phyloP scores from a whole-genome alignment of 2,113 vertebrate species.

The Tetraodon nigroviridis region DNA sequence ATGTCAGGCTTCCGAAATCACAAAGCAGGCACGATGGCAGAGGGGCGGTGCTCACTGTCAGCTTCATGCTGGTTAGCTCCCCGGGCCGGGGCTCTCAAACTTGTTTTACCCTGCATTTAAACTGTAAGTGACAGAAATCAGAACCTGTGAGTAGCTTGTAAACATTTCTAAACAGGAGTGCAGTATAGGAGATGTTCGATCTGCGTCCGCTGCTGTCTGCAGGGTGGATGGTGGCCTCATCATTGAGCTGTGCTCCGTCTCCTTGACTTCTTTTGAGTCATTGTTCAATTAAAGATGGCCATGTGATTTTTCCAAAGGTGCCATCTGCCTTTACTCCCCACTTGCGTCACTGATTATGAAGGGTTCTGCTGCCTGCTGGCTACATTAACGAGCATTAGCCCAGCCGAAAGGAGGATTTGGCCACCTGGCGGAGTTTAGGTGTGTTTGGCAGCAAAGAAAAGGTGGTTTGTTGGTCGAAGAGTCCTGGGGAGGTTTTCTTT shows the following conservation, averaged over 20 bases:
- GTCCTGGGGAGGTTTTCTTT: background rate
- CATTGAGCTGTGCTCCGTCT: background rate
- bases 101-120: background rate
- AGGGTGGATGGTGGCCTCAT: slow-evolving; percentile 1
- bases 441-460: slow-evolving; percentile 13
- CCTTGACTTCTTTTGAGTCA: slow-evolving; percentile 7
- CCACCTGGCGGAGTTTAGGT: slow-evolving; percentile 55
- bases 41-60: slow-evolving; percentile 60
- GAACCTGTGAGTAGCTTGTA: background rate
- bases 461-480: background rate
- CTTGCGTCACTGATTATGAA: slow-evolving; percentile 52
- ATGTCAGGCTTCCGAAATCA: slow-evolving; percentile 52
- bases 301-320: slow-evolving; percentile 30
- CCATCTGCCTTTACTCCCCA: slow-evolving; percentile 52
- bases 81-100: background rate
- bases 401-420: slow-evolving; percentile 48
- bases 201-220: slow-evolving; percentile 21
- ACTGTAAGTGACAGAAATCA: background rate
- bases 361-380: slow-evolving; percentile 34
- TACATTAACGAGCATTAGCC: slow-evolving; percentile 55
- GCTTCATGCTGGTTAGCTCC: background rate
- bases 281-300: slow-evolving; percentile 3
- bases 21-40: slow-evolving; percentile 52
- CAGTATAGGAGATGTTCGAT: slow-evolving; percentile 3
- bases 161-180: background rate